Conservation (phyloP, 2,113 vertebrate species). For the Candoia aspera region DNA sequence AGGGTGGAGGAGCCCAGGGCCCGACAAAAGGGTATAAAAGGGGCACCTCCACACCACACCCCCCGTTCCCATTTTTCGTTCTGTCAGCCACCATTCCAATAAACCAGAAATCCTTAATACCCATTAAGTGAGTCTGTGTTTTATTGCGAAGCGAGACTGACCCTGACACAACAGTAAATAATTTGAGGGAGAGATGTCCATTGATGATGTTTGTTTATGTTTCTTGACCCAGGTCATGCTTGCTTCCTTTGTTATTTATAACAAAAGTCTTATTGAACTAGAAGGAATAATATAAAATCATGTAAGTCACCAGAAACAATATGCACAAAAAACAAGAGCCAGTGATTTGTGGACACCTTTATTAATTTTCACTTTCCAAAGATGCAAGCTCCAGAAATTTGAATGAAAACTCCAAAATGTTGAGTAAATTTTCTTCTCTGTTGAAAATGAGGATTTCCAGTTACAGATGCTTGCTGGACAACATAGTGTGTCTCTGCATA, state of each 20-base stretch:
- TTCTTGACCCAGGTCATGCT: constrained; percentile 27
- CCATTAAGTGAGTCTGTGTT: too few relatives aligned
- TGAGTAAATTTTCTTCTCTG: background rate
- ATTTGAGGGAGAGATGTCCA: background rate
- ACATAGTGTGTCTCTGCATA: background rate
- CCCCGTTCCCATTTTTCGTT: too few relatives aligned
- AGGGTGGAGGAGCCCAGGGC: too few relatives aligned
- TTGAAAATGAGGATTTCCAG: background rate
- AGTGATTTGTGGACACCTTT: background rate
- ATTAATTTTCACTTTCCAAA: background rate
- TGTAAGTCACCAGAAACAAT: background rate
- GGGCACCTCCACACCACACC: too few relatives aligned
- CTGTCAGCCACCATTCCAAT: too few relatives aligned
- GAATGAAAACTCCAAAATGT: background rate
- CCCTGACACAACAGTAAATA: background rate
- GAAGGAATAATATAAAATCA: background rate
- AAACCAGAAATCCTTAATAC: too few relatives aligned
- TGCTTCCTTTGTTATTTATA: constrained; percentile 39
- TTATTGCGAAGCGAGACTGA: too few relatives aligned
- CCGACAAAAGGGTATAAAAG: too few relatives aligned
- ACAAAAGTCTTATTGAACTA: background rate
- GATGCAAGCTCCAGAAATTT: background rate
- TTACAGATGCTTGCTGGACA: background rate
- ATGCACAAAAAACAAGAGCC: background rate
- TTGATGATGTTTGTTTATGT: background rate